Conservation (phyloP, 1,140 invertebrate genomes). For the Leptinotarsa lineolata region DNA sequence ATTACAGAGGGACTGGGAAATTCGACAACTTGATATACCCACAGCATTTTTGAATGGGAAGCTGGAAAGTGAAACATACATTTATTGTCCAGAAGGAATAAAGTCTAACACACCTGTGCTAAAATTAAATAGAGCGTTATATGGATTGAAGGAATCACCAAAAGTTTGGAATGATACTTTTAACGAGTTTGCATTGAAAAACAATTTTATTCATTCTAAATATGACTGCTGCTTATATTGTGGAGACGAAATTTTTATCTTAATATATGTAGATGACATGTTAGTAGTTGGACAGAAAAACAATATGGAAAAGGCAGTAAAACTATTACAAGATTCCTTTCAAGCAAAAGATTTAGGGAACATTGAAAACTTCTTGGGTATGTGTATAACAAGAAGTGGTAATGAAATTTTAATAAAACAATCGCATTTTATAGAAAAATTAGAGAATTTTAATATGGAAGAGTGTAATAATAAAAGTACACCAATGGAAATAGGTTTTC, state of each 20-base stretch:
- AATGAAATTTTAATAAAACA: not conserved
- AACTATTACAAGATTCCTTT: constrained; percentile 18
- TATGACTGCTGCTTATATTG: constrained; percentile 19
- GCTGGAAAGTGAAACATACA: constrained; percentile 15
- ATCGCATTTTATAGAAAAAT: not conserved
- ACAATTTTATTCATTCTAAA: constrained; percentile 20
- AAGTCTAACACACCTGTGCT: constrained; percentile 1
- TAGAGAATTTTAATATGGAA: constrained; percentile 9
- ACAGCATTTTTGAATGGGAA: constrained; percentile 18
- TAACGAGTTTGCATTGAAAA: constrained; percentile 27
- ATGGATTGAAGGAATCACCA: constrained; percentile 26
- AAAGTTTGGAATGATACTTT: constrained; percentile 31
- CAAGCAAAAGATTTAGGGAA: constrained; percentile 22
- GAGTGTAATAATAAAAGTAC: not conserved
- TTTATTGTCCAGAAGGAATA: constrained; percentile 9
- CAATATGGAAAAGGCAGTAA: constrained; percentile 8
- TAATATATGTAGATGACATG: constrained; percentile 18
- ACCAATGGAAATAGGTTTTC: constrained; percentile 10
- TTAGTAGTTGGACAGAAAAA: constrained; percentile 18
- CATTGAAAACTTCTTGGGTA: constrained; percentile 23
- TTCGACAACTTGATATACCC: constrained; percentile 13
- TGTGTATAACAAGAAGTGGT: constrained; percentile 12
- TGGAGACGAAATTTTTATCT: not conserved
- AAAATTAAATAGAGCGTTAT: constrained; percentile 29
- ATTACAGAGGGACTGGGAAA: not conserved